Conservation (phyloP, 1,140 invertebrate genomes). For the Trichoplusia ni region DNA sequence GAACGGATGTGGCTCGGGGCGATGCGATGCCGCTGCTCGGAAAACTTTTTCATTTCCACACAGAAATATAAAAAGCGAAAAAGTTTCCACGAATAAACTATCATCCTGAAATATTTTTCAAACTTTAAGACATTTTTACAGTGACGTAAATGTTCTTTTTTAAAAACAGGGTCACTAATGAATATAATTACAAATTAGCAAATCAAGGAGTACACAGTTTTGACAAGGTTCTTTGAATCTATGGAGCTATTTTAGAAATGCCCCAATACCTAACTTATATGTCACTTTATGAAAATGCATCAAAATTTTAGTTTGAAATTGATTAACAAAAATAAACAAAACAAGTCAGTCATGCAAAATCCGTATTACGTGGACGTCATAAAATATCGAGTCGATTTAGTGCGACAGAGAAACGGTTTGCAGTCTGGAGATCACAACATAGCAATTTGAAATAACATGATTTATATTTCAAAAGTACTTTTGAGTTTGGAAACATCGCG, state of each 20-base stretch:
- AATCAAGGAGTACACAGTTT: background rate
- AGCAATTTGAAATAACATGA: background rate
- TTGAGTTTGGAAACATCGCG: background rate
- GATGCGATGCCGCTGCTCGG: conserved; percentile 12
- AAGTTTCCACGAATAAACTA: conserved; percentile 27
- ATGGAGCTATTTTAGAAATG: too few species aligned
- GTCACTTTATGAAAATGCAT: too few species aligned
- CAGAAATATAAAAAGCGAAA: conserved; percentile 28
- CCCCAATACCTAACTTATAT: too few species aligned
- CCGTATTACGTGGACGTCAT: background rate
- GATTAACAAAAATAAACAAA: too few species aligned
- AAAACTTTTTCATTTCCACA: conserved; percentile 37
- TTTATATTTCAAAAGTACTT: background rate
- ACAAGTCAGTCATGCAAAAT: background rate
- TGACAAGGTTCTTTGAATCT: too few species aligned
- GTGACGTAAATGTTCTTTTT: background rate
- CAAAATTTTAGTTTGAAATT: too few species aligned
- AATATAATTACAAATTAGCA: too few species aligned
- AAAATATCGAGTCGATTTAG: conserved; percentile 1
- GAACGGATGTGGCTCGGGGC: conserved; percentile 27
- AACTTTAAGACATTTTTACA: conserved; percentile 5
- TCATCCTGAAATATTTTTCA: conserved; percentile 22
- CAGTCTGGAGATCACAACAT: background rate
- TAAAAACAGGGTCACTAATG: too few species aligned
- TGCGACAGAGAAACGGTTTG: background rate